phyloP scores from a whole-genome alignment of 2,888 invertebrate species.

The Glyphotaelius pellucidus region DNA sequence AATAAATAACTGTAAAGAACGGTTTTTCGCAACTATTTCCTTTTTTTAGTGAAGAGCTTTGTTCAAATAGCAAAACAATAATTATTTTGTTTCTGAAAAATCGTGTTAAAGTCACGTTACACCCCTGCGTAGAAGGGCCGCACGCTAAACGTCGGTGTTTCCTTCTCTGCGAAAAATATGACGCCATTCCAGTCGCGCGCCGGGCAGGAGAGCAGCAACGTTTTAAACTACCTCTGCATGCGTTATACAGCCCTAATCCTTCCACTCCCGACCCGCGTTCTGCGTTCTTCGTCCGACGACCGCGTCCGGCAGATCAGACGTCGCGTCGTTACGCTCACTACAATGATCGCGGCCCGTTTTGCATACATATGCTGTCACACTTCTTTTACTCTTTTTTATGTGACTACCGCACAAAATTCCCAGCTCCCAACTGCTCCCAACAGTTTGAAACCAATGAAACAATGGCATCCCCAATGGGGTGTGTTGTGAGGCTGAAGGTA shows the following conservation, averaged over 20 bases:
- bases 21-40: too few relatives aligned
- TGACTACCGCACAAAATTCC: too few relatives aligned
- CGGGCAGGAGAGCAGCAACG: slow-evolving; percentile 25
- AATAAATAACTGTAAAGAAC: too few relatives aligned
- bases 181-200: slow-evolving; percentile 35
- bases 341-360: neutral
- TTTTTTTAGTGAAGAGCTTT: too few relatives aligned
- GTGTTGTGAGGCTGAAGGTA: too few relatives aligned
- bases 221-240: slow-evolving; percentile 37
- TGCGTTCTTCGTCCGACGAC: slow-evolving; percentile 1
- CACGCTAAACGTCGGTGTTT: slow-evolving; percentile 33
- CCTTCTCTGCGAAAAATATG: slow-evolving; percentile 28
- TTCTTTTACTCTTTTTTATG: too few relatives aligned
- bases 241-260: slow-evolving; percentile 44
- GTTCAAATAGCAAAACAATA: too few relatives aligned
- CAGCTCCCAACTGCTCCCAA: too few relatives aligned
- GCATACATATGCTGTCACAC: neutral
- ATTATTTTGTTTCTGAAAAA: too few relatives aligned
- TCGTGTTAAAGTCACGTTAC: too few relatives aligned
- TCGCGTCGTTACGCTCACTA: slow-evolving; percentile 43
- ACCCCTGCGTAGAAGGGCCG: neutral
- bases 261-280: neutral
- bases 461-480: too few relatives aligned
- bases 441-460: too few relatives aligned
- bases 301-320: slow-evolving; percentile 53